phyloP scores from a whole-genome alignment of 1,140 invertebrate species.

The Ceratosolen fusciceps region DNA sequence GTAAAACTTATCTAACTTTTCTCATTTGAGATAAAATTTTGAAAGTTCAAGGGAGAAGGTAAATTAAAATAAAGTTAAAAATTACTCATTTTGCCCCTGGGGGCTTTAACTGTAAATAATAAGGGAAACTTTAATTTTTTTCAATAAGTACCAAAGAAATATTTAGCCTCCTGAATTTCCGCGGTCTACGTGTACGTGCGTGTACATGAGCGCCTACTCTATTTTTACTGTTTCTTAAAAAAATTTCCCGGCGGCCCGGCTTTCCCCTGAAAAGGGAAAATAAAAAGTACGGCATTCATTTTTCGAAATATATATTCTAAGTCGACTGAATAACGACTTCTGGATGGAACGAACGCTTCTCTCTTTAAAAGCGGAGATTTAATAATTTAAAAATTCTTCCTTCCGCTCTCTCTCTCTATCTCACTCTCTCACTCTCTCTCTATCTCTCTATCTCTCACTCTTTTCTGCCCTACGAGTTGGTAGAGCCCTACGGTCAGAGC shows the following conservation, averaged over 20 bases:
- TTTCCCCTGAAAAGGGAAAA: not conserved
- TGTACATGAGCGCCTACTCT: not conserved
- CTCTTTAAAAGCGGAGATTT: slow-evolving; percentile 2
- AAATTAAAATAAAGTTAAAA: slow-evolving; percentile 49
- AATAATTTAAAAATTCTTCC: slow-evolving; percentile 4
- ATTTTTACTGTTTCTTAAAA: slow-evolving; percentile 27
- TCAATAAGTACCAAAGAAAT: slow-evolving; percentile 22
- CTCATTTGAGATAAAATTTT: slow-evolving; percentile 50
- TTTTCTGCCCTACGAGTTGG: too few relatives aligned
- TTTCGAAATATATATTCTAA: slow-evolving; percentile 17
- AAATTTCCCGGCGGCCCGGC: not conserved
- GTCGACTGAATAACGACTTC: slow-evolving; percentile 3
- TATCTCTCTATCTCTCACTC: too few relatives aligned
- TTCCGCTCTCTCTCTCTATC: too few relatives aligned
- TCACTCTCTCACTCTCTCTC: too few relatives aligned
- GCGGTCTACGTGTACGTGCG: too few relatives aligned
- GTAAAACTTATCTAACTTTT: slow-evolving; percentile 50
- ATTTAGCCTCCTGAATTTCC: too few relatives aligned
- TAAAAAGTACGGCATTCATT: slow-evolving; percentile 12
- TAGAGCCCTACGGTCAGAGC: too few relatives aligned
- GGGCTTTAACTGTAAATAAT: slow-evolving; percentile 34
- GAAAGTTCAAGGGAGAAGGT: slow-evolving; percentile 36
- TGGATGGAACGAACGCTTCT: slow-evolving; percentile 1
- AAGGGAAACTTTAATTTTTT: slow-evolving; percentile 13
- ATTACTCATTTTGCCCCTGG: slow-evolving; percentile 17